These are phyloP conservation scores for Chelmon rostratus DNA, from an alignment of 2,797 vertebrate genomes.

Conservation along the genomic window DNA sequence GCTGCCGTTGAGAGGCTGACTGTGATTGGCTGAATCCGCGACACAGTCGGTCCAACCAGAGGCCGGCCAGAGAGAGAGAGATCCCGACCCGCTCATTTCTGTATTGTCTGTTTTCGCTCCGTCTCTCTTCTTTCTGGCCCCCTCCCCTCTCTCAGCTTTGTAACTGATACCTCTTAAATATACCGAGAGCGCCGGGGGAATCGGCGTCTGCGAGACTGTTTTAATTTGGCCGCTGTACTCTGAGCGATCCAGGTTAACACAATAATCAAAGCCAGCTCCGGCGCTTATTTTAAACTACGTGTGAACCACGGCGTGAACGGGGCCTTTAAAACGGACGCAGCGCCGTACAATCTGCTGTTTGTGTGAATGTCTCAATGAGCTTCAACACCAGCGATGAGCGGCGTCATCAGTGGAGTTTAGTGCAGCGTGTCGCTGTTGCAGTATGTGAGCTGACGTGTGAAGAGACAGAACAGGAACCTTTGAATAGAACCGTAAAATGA, in stretches of 20 bases:
- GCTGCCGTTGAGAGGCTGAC: constrained; percentile 51
- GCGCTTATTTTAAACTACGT: constrained; percentile 69
- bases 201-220: constrained; percentile 74
- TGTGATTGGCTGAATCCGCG: constrained; percentile 51
- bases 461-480: too few species aligned
- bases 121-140: not conserved
- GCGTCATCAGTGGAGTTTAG: too few species aligned
- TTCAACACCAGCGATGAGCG: not conserved
- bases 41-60: constrained; percentile 46
- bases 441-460: too few species aligned
- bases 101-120: constrained; percentile 44
- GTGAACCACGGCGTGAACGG: constrained; percentile 79
- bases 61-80: constrained; percentile 14
- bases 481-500: too few species aligned
- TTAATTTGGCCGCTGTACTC: constrained; percentile 77
- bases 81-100: constrained; percentile 32
- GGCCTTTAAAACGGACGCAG: constrained; percentile 52
- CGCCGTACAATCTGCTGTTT: constrained; percentile 41
- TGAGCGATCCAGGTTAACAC: constrained; percentile 82
- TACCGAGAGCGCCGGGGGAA: constrained; percentile 67
- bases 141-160: constrained; percentile 53
- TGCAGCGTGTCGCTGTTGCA: too few species aligned
- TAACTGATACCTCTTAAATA: constrained; percentile 81
- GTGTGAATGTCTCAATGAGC: not conserved
- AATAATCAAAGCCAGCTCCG: constrained; percentile 80